phyloP scores from a whole-genome alignment of 2,113 vertebrate genomes.

The Tapirus terrestris region DNA sequence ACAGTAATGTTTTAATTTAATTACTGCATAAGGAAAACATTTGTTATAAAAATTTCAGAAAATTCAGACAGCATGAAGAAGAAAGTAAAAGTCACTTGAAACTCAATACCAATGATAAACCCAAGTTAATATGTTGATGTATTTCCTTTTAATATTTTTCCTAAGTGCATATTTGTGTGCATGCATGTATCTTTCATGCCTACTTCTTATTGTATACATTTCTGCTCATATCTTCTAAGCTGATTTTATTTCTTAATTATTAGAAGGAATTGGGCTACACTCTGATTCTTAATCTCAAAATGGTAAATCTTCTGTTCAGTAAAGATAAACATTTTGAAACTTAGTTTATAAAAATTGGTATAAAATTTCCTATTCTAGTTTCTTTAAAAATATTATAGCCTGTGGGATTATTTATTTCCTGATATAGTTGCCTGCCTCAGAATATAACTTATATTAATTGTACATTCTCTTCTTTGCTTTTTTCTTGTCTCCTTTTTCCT shows the following conservation, averaged over 20 bases:
- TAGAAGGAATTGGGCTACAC: neutral
- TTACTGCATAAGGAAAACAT: neutral
- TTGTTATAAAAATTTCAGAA: slow-evolving; percentile 25
- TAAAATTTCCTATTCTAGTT: neutral
- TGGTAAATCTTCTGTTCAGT: neutral
- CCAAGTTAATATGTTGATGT: slow-evolving; percentile 1
- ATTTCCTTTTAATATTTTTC: slow-evolving; percentile 17
- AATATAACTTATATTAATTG: neutral
- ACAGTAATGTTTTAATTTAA: slow-evolving; percentile 26
- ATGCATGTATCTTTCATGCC: neutral
- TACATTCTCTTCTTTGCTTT: neutral
- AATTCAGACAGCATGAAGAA: neutral
- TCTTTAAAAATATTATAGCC: neutral
- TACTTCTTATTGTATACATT: neutral
- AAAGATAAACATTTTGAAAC: slow-evolving; percentile 26
- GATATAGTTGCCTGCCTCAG: neutral
- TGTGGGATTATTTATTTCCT: neutral
- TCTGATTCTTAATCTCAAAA: slow-evolving; percentile 17
- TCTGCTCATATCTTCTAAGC: neutral
- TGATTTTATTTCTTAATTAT: slow-evolving; percentile 51
- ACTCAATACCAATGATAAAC: neutral
- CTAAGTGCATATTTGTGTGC: neutral
- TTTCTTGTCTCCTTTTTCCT: neutral
- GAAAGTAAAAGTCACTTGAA: slow-evolving; percentile 28
- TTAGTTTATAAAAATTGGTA: neutral